A percentile compares a stretch with the other conserved stretches of the same genome.
Conservation (phyloP, 1,140 invertebrate genomes). For the Drosophila baimaii region DNA sequence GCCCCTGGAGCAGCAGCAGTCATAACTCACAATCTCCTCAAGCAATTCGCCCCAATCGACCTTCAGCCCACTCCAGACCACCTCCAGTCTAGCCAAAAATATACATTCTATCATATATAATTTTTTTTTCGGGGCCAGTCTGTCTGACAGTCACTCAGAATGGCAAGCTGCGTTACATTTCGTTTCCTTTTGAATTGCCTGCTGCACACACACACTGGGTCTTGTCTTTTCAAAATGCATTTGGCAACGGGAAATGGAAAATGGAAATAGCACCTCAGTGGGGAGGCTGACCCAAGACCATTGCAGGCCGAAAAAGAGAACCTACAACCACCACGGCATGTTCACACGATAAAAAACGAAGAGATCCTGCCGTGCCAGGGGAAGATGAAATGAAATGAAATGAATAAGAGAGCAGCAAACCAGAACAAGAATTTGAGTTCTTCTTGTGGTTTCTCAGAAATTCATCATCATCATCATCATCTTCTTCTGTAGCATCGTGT, state of each 20-base stretch:
- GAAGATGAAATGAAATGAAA: conserved; percentile 21
- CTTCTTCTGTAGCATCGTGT: conserved; percentile 25
- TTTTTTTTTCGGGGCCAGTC: conserved; percentile 41
- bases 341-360: conserved; percentile 32
- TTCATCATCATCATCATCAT: conserved; percentile 58
- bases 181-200: conserved; percentile 14
- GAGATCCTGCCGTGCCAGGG: conserved; percentile 67
- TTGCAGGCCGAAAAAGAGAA: conserved; percentile 8
- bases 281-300: conserved; percentile 43
- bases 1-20: not conserved
- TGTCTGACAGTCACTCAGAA: conserved; percentile 39
- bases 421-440: conserved; percentile 62
- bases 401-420: conserved; percentile 35
- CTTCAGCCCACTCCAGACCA: conserved; percentile 23
- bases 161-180: conserved; percentile 50
- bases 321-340: conserved; percentile 30
- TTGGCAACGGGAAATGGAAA: conserved; percentile 64
- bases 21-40: conserved; percentile 35
- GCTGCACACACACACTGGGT: conserved; percentile 35
- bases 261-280: conserved; percentile 57
- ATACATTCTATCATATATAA: conserved; percentile 34
- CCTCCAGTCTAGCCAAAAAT: conserved; percentile 31
- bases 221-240: conserved; percentile 61
- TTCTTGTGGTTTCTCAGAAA: conserved; percentile 61
- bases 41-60: conserved; percentile 33